A percentile compares a stretch with the other conserved stretches of the same genome.
Evolutionary conservation across 2,113 vertebrate species (phyloP).

Genomic region (Trinectes maculatus): DNA sequence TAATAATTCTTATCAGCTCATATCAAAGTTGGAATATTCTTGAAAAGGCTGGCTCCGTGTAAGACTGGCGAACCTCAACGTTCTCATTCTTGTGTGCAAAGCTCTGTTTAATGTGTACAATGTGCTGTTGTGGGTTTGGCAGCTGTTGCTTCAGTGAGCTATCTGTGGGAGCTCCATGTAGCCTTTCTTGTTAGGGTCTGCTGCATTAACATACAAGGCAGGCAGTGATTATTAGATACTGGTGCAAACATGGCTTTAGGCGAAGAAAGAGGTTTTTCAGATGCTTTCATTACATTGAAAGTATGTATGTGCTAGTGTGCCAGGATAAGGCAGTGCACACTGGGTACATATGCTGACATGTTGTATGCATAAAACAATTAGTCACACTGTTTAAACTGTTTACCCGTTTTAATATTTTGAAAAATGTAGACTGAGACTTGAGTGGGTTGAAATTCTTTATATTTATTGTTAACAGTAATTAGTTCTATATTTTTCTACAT

Average conservation of each 20-base stretch:
- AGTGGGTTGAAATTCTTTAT: no score
- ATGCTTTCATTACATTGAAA: conserved; percentile 19
- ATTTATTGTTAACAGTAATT: no score
- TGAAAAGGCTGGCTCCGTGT: neutral
- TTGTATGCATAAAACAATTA: neutral
- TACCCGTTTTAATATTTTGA: neutral
- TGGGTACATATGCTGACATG: neutral
- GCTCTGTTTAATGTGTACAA: conserved; percentile 42
- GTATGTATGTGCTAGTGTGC: conserved; percentile 3
- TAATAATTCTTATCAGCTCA: conserved; percentile 3
- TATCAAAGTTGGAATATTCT: conserved; percentile 15
- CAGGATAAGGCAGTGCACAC: neutral
- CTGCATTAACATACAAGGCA: conserved; percentile 30
- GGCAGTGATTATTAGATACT: conserved; percentile 30
- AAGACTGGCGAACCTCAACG: neutral
- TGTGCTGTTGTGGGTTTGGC: conserved; percentile 57
- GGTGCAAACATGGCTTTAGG: conserved; percentile 20
- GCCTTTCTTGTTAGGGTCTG: conserved; percentile 26
- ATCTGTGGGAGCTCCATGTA: conserved; percentile 37
- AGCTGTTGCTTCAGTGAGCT: conserved; percentile 9
- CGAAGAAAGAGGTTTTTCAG: conserved; percentile 36
- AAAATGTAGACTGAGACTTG: no score
- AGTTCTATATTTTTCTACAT: neutral
- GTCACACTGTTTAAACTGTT: neutral
- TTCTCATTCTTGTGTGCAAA: conserved; percentile 26